A percentile compares a stretch with the other conserved stretches of the same genome.
phyloP scores from a whole-genome alignment of 2,888 invertebrate genomes.

The Sarcophaga variegata region DNA sequence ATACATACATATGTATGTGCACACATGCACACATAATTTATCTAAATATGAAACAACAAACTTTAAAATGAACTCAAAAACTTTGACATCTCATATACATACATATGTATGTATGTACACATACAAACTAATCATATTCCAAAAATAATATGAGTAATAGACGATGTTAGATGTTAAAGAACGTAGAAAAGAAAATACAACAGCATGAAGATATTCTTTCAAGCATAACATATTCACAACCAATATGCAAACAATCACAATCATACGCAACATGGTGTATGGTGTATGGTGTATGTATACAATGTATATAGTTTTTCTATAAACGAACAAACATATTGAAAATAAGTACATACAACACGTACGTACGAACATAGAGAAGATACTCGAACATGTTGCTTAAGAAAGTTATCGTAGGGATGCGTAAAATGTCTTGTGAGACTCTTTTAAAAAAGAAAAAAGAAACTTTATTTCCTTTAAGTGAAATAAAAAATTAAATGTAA shows the following conservation, averaged over 20 bases:
- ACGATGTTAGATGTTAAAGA: conserved; percentile 5
- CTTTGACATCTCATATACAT: conserved; percentile 49
- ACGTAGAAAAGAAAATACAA: not conserved
- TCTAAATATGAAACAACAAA: conserved; percentile 45
- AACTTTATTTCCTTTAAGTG: conserved; percentile 52
- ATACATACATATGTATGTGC: not conserved
- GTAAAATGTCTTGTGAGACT: conserved; percentile 57
- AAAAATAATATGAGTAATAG: conserved; percentile 43
- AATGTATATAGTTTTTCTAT: no score
- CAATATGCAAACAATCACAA: conserved; percentile 19
- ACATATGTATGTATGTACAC: not conserved
- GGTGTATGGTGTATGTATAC: no score
- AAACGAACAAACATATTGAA: conserved; percentile 15
- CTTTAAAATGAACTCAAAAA: conserved; percentile 54
- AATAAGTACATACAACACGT: conserved; percentile 1
- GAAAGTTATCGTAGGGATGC: not conserved
- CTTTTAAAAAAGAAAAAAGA: conserved; percentile 14
- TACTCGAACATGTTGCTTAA: not conserved
- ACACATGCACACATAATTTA: conserved; percentile 21
- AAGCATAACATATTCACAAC: not conserved
- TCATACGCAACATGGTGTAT: not conserved
- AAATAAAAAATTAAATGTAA: conserved; percentile 42
- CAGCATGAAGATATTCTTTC: conserved; percentile 8
- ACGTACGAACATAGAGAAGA: not conserved
- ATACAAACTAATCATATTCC: conserved; percentile 63